Evolutionary conservation across 2,113 vertebrate genomes (phyloP).

Genomic region (Vanacampus margaritifer): DNA sequence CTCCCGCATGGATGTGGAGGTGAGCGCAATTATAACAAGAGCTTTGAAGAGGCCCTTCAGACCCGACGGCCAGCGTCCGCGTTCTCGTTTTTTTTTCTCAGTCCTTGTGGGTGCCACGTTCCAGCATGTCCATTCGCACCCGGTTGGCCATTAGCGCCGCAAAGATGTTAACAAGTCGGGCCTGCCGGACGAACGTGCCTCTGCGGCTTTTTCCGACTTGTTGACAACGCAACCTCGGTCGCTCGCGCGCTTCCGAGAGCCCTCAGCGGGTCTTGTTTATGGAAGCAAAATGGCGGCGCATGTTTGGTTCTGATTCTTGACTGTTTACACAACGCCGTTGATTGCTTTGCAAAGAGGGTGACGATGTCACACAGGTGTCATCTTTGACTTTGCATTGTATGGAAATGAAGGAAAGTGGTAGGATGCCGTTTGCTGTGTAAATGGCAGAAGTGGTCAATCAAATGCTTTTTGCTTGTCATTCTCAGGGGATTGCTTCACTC

Average conservation of each 20-base stretch:
- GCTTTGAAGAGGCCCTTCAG: conserved; percentile 10
- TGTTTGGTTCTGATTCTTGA: conserved; percentile 4
- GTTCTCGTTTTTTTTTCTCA: neutral
- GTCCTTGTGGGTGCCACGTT: conserved; percentile 4
- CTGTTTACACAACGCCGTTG: conserved; percentile 17
- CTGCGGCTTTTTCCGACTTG: conserved; percentile 2
- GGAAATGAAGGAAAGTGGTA: neutral
- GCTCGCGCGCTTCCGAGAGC: conserved; percentile 15
- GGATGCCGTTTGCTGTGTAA: neutral
- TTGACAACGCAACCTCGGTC: conserved; percentile 15
- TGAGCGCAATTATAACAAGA: conserved; percentile 5
- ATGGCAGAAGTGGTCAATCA: neutral
- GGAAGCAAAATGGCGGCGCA: conserved; percentile 9
- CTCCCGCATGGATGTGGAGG: neutral
- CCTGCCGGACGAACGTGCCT: neutral
- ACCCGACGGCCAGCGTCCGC: neutral
- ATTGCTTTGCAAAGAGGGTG: conserved; percentile 12
- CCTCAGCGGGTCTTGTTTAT: conserved; percentile 10
- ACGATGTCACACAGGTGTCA: neutral
- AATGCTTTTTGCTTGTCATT: conserved; percentile 7
- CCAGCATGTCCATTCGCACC: conserved; percentile 3
- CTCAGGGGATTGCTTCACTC: conserved; percentile 88
- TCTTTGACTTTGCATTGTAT: neutral
- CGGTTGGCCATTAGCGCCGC: neutral
- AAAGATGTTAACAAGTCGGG: neutral